These are phyloP conservation scores for Zosterops japonicus DNA, from an alignment of 2,113 vertebrate species.

Conservation along the genomic window DNA sequence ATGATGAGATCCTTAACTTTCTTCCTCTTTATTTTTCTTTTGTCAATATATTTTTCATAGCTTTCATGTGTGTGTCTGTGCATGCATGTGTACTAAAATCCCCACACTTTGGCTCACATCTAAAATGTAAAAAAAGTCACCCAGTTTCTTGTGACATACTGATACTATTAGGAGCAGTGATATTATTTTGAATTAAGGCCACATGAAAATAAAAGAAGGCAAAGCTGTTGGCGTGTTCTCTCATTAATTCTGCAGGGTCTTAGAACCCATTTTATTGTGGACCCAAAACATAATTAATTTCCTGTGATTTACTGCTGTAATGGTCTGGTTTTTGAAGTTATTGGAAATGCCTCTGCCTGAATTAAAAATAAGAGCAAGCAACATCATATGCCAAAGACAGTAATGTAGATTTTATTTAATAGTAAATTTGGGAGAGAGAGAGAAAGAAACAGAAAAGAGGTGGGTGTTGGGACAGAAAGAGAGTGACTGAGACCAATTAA, in stretches of 20 bases:
- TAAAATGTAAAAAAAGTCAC: background rate
- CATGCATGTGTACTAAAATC: background rate
- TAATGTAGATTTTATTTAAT: background rate
- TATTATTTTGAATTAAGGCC: background rate
- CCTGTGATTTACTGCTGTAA: background rate
- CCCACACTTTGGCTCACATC: background rate
- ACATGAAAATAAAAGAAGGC: background rate
- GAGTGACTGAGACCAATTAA: too few relatives aligned
- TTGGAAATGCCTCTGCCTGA: too few relatives aligned
- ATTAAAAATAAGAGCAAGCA: background rate
- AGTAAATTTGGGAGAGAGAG: background rate
- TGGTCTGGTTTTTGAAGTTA: background rate
- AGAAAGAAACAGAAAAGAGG: background rate
- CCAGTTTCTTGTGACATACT: background rate
- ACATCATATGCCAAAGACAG: background rate
- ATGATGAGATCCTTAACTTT: background rate
- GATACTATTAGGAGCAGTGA: background rate
- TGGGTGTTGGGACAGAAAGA: background rate
- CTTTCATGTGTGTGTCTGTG: background rate
- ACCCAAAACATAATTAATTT: background rate
- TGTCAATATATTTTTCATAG: background rate
- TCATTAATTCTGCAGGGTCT: background rate
- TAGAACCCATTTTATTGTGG: background rate
- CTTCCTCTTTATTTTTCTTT: background rate
- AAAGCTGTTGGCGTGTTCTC: background rate